Conservation (phyloP, 1,140 invertebrate genomes). For the Drosophila tropicalis region DNA sequence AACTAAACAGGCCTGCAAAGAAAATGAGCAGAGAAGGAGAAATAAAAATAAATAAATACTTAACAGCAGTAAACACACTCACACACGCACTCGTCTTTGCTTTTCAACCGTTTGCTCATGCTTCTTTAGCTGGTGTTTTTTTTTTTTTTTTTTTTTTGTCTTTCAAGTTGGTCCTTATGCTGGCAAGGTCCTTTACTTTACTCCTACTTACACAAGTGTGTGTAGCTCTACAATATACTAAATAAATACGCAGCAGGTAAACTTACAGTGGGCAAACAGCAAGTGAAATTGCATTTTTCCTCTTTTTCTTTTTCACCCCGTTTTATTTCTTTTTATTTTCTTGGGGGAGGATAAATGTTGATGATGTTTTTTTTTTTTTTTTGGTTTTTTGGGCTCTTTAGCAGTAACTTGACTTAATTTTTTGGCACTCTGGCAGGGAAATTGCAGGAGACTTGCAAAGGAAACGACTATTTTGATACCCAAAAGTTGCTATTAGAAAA, state of each 20-base stretch:
- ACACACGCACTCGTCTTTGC: constrained; percentile 8
- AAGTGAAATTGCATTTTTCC: constrained; percentile 59
- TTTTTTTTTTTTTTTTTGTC: constrained; percentile 10
- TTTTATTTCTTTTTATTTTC: background rate
- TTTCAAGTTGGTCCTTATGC: constrained; percentile 10
- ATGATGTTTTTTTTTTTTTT: background rate
- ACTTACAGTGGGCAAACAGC: constrained; percentile 47
- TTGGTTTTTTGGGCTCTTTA: background rate
- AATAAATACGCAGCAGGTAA: constrained; percentile 60
- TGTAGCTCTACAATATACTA: constrained; percentile 62
- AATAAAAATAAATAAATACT: constrained; percentile 71
- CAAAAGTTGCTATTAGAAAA: background rate
- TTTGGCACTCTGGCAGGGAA: constrained; percentile 53
- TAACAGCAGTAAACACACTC: constrained; percentile 57
- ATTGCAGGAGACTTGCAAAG: constrained; percentile 10
- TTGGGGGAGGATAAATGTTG: background rate
- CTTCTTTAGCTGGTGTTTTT: background rate
- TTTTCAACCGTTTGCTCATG: background rate
- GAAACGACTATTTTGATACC: background rate
- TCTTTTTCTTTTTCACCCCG: constrained; percentile 18
- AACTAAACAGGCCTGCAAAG: constrained; percentile 7
- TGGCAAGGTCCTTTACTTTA: constrained; percentile 18
- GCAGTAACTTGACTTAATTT: constrained; percentile 65
- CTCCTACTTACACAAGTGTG: constrained; percentile 23
- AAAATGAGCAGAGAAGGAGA: constrained; percentile 25